Evolutionary conservation across 2,888 invertebrate genomes (phyloP), one percentile per base, ranked within the genome.

Genomic region (Drosophila mercatorum): DNA sequence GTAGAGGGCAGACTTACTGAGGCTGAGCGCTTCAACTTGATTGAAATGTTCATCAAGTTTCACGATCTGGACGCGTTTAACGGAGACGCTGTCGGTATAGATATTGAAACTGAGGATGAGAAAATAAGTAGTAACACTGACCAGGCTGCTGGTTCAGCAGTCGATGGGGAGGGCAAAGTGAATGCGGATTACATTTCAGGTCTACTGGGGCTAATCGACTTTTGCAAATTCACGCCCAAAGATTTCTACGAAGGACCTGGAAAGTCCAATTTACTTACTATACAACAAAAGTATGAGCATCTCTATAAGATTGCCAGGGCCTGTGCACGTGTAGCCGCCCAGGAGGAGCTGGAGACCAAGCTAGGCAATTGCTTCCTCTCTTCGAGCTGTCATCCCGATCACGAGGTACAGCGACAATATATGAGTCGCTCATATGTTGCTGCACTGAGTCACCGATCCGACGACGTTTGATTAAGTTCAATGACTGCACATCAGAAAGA

Each of bases 211-310:
- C 28, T 49, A 2, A 49, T 59, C n/a, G 59, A 59, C 11, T 78
- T 74, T 38, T 51, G 60, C n/a, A 77, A 71, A n/a, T 78, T 77
- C 14, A 52, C 62, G 2, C n/a, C 77, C 5, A 43, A 49, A 3
- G 59, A 74, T 5, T 75, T 72, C 31, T 60, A 78, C 34, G 51
- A 67, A 3, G 78, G 73, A 2, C 78, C 75, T 7, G 78, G 75
- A 14, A 77, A 72, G 17, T 78, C 67, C 3, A 52, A 1, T 0
- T 28, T 72, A 0, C 47, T 75, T 1, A 57, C 22, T 5, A n/a
- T 72, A 8, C 14, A 26, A 1, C 46, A 78, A n/a, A 75, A 75
- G 49, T 72, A 75, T 14, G 75, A 69, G 26, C 22, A 61, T 7
- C 75, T 74, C 31, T 74, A 64, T 11, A 40, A 60, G 14, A 74